Evolutionary conservation across 2,888 invertebrate species (phyloP).

Genomic region (Deroplatys truncata): DNA sequence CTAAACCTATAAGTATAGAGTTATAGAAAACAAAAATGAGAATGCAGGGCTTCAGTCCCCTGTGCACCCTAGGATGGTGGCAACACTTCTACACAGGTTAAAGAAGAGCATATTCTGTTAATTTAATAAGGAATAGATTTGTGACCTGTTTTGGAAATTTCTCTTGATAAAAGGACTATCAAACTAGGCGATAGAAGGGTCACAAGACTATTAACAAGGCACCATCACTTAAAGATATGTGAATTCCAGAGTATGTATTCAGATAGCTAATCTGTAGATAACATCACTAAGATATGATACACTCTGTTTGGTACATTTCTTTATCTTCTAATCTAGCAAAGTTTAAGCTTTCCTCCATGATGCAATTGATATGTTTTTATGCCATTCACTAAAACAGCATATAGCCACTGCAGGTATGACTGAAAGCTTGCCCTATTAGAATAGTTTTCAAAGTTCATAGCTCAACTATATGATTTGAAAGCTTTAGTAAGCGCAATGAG

Average conservation of each 20-base stretch:
- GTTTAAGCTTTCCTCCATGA: not conserved
- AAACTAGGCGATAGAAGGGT: not conserved
- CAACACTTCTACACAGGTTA: not conserved
- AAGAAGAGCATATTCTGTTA: not conserved
- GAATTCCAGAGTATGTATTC: not conserved
- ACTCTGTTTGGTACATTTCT: not conserved
- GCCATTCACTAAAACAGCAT: too few species aligned
- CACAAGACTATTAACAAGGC: not conserved
- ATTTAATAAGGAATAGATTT: not conserved
- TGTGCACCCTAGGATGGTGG: too few species aligned
- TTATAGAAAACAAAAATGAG: too few species aligned
- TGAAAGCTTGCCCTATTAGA: too few species aligned
- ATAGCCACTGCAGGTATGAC: too few species aligned
- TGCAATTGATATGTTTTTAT: not conserved
- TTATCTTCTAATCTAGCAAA: not conserved
- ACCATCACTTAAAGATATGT: not conserved
- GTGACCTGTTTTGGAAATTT: not conserved
- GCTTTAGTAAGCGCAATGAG: too few species aligned
- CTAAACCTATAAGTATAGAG: too few species aligned
- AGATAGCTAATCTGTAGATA: not conserved
- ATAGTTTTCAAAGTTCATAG: too few species aligned
- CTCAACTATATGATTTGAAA: too few species aligned
- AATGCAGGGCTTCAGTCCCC: too few species aligned
- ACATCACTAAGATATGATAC: not conserved
- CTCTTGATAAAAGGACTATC: not conserved